Evolutionary conservation across 2,797 vertebrate species (phyloP), one percentile per base, ranked within the genome.

Genomic region (Notamacropus eugenii): DNA sequence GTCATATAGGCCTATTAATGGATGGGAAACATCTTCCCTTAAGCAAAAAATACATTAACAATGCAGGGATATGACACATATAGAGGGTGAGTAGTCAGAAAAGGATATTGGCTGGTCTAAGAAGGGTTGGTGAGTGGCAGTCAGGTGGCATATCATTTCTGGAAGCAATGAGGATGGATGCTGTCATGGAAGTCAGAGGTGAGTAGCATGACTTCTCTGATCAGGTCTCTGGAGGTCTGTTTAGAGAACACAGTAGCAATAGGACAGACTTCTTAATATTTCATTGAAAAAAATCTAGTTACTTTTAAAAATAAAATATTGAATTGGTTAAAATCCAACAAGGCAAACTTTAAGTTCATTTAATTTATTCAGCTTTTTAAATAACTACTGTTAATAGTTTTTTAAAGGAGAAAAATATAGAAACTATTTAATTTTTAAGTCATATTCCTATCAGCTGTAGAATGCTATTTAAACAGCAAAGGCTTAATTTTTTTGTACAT

Each of bases 381-480:
- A 97, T 93, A 96, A 97, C 94, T 96, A 34, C 87, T 54, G 95
- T 96, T 97, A 95, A 97, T 90, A 93, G 13, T 97, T 59, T 94
- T 97, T 97, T 97, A 95, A 97, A 97, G 97, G 91, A 95, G 96
- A 91, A 96, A 97, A 98, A 96, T 52, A 1, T 19, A 95, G 95
- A 31, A 93, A 55, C 54, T 94, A 59, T 97, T n/a, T 82, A 67
- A 97, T 97, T 97, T 98, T 98, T 93, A 98, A 98, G 82, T 95
- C 90, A 40, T 97, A 92, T 97, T 97, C 97, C 97, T 98, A 91
- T 97, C 96, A 98, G 95, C 62, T 19, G 97, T 97, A 98, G 97
- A 97, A 96, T 97, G 93, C 94, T 97, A 95, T 98, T 98, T 98
- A 98, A 95, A 96, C n/a, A 97, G 82, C 90, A 74, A 97, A 9